Base-by-base conservation (phyloP, 2,888 invertebrate genomes). In the Tiphia femorata region DNA sequence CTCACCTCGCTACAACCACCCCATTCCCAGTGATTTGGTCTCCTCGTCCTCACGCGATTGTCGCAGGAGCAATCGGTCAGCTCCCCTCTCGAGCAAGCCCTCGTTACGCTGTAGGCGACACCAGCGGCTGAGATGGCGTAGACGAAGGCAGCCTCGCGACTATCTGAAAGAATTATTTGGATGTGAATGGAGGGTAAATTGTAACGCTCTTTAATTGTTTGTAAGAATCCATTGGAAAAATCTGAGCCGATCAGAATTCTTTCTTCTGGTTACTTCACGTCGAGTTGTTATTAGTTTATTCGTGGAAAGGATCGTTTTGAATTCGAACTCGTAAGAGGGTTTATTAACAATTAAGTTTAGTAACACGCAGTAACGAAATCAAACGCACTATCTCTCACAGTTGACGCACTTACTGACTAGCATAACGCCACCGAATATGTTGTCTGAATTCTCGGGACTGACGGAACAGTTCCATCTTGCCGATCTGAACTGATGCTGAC, bases 401-500 rank as follows among this genome's bases (percentile, higher is more conserved):
- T n/a, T n/a, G n/a, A n/a, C 12, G 3, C 67, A 90, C 94, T 92
- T 87, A 96, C 96, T 92, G 81, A 93, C 91, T 78, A 90, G 88
- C 62, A 93, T 88, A 50, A 95, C 91, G 61, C 93, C 92, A 51
- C 96, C 96, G 77, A 96, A 96, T 55, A 95, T 91, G 52, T 91
- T 89, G 7, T 91, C 89, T 30, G 91, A 90, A 82, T 86, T 87
- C 49, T 89, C 88, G 21, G 88, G 87, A 82, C 88, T 90, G 5
- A 92, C 91, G 55, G 94, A 92, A 84, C 96, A 96, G 84, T 96
- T 96, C 95, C 95, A 96, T 76, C 95, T 87, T 74, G 93, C 92
- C 80, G 92, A 91, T 58, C 90, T 87, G 82, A 96, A 96, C 85
- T 96, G 96, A 78, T 92, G 88, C 85, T 96, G 94, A 81, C 96